Conservation (phyloP, 1,140 invertebrate species). For the Bombus haemorrhoidalis region DNA sequence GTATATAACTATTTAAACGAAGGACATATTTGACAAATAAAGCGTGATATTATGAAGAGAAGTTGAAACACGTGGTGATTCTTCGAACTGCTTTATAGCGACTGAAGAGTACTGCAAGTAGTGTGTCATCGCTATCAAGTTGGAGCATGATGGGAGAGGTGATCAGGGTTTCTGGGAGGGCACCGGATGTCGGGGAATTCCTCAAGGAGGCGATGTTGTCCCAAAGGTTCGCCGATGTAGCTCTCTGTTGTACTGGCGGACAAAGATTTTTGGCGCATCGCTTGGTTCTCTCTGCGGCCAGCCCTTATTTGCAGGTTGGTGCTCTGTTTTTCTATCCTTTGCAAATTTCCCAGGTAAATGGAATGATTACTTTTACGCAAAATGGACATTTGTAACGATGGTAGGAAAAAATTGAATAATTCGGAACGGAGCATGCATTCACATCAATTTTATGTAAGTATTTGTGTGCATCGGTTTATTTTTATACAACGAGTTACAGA, state of each 20-base stretch:
- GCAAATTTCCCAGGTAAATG: neutral
- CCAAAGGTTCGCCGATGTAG: conserved; percentile 77
- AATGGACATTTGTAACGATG: neutral
- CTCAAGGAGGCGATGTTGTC: conserved; percentile 74
- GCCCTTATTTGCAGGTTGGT: conserved; percentile 76
- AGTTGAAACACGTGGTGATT: neutral
- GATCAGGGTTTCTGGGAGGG: conserved; percentile 63
- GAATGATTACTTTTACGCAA: neutral
- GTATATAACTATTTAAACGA: neutral
- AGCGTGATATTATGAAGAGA: neutral
- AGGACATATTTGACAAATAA: neutral
- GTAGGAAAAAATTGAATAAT: neutral
- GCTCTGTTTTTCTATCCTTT: neutral
- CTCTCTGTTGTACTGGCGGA: conserved; percentile 75
- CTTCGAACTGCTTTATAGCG: neutral
- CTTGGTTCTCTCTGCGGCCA: conserved; percentile 76
- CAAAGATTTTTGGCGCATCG: conserved; percentile 79
- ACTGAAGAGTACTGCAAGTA: neutral
- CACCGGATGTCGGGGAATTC: conserved; percentile 71
- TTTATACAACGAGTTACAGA: too few species aligned
- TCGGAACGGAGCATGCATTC: too few species aligned
- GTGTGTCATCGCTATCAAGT: neutral
- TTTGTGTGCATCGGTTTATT: too few species aligned
- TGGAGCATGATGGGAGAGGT: conserved; percentile 57
- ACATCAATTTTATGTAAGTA: too few species aligned